A percentile compares a stretch with the other conserved stretches of the same genome.
Evolutionary conservation across 30 jellyfish, hydroid and myxozoan genomes (phyloP).

Genomic region (Hydractinia echinata): DNA sequence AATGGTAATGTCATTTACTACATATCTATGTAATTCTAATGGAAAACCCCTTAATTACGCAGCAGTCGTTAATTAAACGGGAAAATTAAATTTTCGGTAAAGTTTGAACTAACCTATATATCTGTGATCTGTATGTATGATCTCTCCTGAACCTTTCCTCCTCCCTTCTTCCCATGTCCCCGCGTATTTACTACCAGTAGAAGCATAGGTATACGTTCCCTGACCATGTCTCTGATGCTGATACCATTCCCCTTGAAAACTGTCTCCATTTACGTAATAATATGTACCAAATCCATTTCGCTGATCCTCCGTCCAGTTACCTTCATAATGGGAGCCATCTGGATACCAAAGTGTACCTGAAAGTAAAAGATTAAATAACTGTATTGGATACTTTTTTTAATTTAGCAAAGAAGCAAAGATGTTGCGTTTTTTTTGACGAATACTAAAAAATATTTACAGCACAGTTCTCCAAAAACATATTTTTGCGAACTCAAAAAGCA

Average conservation of each 20-base stretch:
- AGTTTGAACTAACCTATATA: background rate
- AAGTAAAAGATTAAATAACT: no score
- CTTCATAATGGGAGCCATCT: slow-evolving; percentile 29
- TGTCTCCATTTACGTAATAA: slow-evolving; percentile 26
- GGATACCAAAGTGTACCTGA: slow-evolving; percentile 22
- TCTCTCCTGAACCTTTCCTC: slow-evolving; percentile 20
- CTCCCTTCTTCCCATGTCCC: slow-evolving; percentile 29
- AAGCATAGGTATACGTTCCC: slow-evolving; percentile 9
- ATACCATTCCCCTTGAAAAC: slow-evolving; percentile 34
- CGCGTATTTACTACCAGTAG: slow-evolving; percentile 16
- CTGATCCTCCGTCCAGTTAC: slow-evolving; percentile 20
- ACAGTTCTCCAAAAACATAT: no score
- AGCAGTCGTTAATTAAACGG: no score
- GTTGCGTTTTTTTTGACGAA: no score
- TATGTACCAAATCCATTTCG: slow-evolving; percentile 15
- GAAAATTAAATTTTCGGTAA: no score
- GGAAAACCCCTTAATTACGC: no score
- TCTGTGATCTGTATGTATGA: slow-evolving; percentile 24
- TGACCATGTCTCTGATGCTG: slow-evolving; percentile 25
- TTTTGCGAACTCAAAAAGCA: no score
- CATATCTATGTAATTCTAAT: no score
- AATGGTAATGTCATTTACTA: no score
- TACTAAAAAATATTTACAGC: no score
- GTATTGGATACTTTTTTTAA: no score
- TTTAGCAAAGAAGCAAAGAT: background rate